Conservation (phyloP, 2,113 vertebrate species). For the Lepisosteus osseus region DNA sequence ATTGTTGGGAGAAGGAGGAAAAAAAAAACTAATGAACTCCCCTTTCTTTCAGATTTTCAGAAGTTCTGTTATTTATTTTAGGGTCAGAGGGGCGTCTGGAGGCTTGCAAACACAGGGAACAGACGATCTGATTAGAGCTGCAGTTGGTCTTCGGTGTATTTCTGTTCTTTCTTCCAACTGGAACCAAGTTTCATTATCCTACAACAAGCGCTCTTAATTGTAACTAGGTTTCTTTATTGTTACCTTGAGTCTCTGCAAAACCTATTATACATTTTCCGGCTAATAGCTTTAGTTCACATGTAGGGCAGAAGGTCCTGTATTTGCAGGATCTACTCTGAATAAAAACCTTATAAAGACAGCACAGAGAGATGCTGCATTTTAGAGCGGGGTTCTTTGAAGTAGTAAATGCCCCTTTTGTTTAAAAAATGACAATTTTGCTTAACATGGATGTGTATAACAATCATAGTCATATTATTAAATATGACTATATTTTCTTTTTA, state of each 20-base stretch:
- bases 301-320: not conserved
- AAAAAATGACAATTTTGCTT: too few species aligned
- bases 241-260: constrained; percentile 12
- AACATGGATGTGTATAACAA: too few species aligned
- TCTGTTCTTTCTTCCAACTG: constrained; percentile 23
- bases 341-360: not conserved
- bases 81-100: constrained; percentile 32
- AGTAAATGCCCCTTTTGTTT: too few species aligned
- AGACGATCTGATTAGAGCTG: constrained; percentile 34
- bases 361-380: not conserved
- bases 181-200: constrained; percentile 22
- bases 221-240: constrained; percentile 21
- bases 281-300: not conserved
- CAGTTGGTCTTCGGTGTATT: constrained; percentile 26
- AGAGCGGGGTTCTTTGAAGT: too few species aligned
- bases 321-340: not conserved
- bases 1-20: constrained; percentile 54
- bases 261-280: not conserved
- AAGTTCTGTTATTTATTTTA: constrained; percentile 38
- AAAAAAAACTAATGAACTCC: constrained; percentile 34
- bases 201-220: constrained; percentile 23
- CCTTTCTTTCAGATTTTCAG: constrained; percentile 39
- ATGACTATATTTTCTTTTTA: too few species aligned
- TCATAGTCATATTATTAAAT: too few species aligned
- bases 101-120: constrained; percentile 30